These are phyloP conservation scores for Bubo scandiacus DNA, from an alignment of 2,113 vertebrate genomes.

Conservation along the genomic window DNA sequence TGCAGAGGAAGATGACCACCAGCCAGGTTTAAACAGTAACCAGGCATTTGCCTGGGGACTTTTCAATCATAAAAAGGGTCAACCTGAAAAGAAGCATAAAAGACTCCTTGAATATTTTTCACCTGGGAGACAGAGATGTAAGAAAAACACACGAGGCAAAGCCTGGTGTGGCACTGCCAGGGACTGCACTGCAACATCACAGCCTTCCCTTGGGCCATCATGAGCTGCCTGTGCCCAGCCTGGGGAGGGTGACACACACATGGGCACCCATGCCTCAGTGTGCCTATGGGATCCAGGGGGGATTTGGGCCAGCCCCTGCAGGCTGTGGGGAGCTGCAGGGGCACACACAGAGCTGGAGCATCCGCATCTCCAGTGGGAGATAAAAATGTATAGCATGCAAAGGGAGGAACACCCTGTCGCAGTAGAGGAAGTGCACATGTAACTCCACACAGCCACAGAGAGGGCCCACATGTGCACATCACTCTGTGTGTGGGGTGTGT, in stretches of 20 bases:
- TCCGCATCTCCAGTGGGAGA: neutral
- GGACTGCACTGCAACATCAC: accelerated
- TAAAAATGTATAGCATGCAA: neutral
- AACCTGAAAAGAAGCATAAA: neutral
- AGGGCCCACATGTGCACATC: accelerated
- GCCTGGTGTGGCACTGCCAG: neutral
- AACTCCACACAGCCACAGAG: neutral
- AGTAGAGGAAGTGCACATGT: neutral
- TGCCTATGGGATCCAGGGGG: neutral
- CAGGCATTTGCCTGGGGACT: neutral
- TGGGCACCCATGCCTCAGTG: accelerated
- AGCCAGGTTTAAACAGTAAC: neutral
- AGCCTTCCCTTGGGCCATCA: neutral
- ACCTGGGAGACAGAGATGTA: neutral
- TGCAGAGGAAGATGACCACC: neutral
- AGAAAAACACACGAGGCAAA: neutral
- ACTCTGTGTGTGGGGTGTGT: neutral
- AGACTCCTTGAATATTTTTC: neutral
- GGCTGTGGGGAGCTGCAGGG: neutral
- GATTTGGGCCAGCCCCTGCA: neutral
- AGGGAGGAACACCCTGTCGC: neutral
- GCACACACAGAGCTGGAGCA: neutral
- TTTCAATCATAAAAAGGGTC: neutral
- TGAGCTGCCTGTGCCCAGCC: accelerated
- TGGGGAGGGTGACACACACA: neutral